Conservation (phyloP, 2,113 vertebrate genomes). For the Pipa parva region DNA sequence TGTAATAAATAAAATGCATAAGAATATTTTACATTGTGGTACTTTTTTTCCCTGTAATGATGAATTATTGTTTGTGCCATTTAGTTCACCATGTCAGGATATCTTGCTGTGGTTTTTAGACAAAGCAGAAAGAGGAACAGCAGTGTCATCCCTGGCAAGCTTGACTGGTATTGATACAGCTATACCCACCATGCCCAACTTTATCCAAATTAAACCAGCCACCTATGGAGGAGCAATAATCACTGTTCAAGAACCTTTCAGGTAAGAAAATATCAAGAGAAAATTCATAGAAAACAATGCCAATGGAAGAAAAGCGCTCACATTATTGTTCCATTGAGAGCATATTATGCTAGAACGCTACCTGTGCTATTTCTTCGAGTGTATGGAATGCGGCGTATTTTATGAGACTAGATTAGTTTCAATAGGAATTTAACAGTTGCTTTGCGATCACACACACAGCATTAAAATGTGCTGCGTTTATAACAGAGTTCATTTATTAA, state of each 20-base stretch:
- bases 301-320: no score
- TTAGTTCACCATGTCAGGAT: conserved; percentile 81
- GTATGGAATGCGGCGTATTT: no score
- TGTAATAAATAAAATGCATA: no score
- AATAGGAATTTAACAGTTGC: no score
- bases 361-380: no score
- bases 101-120: conserved; percentile 83
- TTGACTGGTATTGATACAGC: conserved; percentile 61
- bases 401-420: no score
- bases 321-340: no score
- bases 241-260: conserved; percentile 51
- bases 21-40: background rate
- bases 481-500: no score
- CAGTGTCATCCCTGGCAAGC: conserved; percentile 61
- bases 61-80: background rate
- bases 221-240: conserved; percentile 71
- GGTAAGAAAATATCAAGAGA: conserved; percentile 59
- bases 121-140: conserved; percentile 56
- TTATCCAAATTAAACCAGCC: conserved; percentile 67
- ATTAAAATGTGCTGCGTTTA: no score
- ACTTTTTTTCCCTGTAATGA: background rate
- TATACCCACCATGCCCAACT: conserved; percentile 48
- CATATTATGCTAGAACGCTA: no score
- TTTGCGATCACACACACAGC: no score
- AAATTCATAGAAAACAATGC: no score